Evolutionary conservation across 2,888 invertebrate species (phyloP).

Genomic region (Campoplex capitator): DNA sequence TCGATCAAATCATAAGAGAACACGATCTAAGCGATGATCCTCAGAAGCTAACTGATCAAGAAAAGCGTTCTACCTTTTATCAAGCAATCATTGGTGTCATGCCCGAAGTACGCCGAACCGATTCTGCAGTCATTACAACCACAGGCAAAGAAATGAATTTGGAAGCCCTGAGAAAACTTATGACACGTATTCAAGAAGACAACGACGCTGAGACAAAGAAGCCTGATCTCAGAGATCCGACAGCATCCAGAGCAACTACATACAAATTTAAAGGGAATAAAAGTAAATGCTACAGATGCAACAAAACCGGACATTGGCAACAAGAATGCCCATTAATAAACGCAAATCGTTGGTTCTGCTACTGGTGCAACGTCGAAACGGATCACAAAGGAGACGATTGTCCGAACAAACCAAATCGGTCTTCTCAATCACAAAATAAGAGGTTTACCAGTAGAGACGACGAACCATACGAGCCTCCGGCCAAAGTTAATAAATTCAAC

Average conservation of each 20-base stretch:
- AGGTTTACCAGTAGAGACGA: constrained; percentile 20
- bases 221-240: constrained; percentile 36
- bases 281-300: constrained; percentile 63
- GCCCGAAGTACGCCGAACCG: constrained; percentile 26
- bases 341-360: constrained; percentile 56
- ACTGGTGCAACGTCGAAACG: constrained; percentile 32
- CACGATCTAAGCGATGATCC: constrained; percentile 50
- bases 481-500: constrained; percentile 40
- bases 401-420: constrained; percentile 2
- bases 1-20: constrained; percentile 65
- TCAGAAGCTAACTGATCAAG: constrained; percentile 53
- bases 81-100: constrained; percentile 65
- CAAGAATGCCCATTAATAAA: constrained; percentile 39
- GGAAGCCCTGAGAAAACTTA: constrained; percentile 46
- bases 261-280: constrained; percentile 22
- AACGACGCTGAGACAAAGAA: constrained; percentile 57
- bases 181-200: constrained; percentile 47
- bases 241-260: constrained; percentile 48
- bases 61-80: constrained; percentile 60
- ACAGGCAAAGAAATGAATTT: constrained; percentile 60
- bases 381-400: constrained; percentile 47
- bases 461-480: constrained; percentile 37
- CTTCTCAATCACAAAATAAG: constrained; percentile 15
- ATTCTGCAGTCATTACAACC: constrained; percentile 26
- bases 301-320: constrained; percentile 48